Evolutionary conservation across 1,140 invertebrate species (phyloP).

Genomic region (Cephus cinctus): DNA sequence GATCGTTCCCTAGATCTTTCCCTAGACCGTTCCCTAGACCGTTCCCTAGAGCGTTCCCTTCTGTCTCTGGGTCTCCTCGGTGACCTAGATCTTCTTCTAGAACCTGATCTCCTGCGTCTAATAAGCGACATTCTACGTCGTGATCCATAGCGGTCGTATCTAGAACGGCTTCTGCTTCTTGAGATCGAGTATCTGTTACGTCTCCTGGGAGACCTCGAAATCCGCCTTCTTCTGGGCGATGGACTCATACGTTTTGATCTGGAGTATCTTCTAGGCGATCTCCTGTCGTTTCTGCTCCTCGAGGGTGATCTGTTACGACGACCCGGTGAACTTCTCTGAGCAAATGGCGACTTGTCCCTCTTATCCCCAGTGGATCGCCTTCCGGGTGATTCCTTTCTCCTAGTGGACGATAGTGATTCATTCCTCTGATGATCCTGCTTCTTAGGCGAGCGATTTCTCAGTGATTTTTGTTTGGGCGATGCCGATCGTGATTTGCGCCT

Average conservation of each 20-base stretch:
- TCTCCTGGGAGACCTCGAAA: constrained; percentile 37
- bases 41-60: constrained; percentile 31
- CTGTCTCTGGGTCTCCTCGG: constrained; percentile 20
- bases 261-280: constrained; percentile 40
- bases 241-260: constrained; percentile 33
- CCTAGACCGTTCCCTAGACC: no score
- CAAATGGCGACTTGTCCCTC: constrained; percentile 2
- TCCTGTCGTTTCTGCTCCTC: constrained; percentile 26
- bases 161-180: constrained; percentile 40
- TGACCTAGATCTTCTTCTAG: constrained; percentile 27
- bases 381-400: constrained; percentile 32
- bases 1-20: no score
- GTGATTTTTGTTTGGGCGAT: constrained; percentile 19
- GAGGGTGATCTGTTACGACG: constrained; percentile 30
- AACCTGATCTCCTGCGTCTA: constrained; percentile 16
- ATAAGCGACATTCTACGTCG: constrained; percentile 30
- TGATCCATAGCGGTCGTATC: constrained; percentile 38
- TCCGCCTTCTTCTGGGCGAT: constrained; percentile 34
- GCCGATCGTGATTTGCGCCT: not conserved
- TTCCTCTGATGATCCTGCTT: constrained; percentile 30
- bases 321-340: constrained; percentile 9
- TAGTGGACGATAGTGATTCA: constrained; percentile 24
- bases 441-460: constrained; percentile 26
- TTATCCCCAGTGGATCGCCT: not conserved
- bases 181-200: constrained; percentile 39